Percentiles rank a stretch among this genome's conserved stretches.
These are phyloP conservation scores for Sternarchorhynchus goeldii DNA, from an alignment of 2,797 vertebrate genomes.

Conservation along the genomic window DNA sequence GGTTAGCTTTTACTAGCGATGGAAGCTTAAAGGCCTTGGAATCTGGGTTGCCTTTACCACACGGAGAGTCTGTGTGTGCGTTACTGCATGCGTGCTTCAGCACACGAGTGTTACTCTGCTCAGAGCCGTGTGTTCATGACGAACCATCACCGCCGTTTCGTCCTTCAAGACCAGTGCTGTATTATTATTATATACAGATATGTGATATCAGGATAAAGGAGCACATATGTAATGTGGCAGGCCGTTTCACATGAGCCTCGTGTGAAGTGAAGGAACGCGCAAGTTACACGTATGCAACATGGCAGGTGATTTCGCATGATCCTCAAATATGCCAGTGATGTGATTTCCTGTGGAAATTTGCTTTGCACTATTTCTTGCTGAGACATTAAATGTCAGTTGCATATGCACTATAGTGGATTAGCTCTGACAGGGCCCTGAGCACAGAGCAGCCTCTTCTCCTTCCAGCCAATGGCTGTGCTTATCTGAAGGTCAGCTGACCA, in stretches of 20 bases:
- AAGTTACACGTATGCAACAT: no score
- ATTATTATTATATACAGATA: neutral
- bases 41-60: no score
- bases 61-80: no score
- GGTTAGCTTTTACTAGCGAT: neutral
- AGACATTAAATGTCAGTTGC: constrained; percentile 61
- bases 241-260: neutral
- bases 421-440: constrained; percentile 51
- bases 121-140: neutral
- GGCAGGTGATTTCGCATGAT: constrained; percentile 16
- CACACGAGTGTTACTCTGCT: neutral
- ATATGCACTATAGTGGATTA: constrained; percentile 56
- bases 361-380: constrained; percentile 34
- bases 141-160: neutral
- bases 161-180: constrained; percentile 8
- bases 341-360: constrained; percentile 50
- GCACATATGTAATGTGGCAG: neutral
- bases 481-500: constrained; percentile 48
- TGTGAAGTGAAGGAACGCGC: neutral
- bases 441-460: constrained; percentile 45
- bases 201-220: neutral
- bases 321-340: constrained; percentile 34
- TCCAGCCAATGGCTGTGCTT: constrained; percentile 55
- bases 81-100: no score
- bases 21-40: no score